Evolutionary conservation across 2,113 vertebrate genomes (phyloP).

Genomic region (Phrynosoma blainvillii): DNA sequence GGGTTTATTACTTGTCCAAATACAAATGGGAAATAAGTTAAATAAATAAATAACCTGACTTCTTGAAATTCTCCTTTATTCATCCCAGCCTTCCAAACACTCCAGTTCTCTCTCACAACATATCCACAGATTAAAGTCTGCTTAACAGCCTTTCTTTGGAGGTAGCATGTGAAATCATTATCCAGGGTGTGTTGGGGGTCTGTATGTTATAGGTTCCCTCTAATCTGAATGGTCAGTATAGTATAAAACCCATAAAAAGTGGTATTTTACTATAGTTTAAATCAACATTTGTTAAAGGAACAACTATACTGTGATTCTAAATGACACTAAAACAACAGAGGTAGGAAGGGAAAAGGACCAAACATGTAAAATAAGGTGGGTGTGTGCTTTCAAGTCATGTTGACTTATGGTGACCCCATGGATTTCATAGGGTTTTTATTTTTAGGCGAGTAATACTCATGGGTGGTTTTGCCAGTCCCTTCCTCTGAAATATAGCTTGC

Average conservation of each 20-base stretch:
- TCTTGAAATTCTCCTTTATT: background rate
- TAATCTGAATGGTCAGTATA: background rate
- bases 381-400: too few relatives aligned
- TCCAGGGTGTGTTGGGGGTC: background rate
- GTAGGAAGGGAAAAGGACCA: background rate
- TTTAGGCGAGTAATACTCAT: too few relatives aligned
- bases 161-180: accelerated
- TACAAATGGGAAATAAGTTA: background rate
- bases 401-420: slow-evolving; percentile 7
- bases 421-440: too few relatives aligned
- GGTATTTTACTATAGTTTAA: background rate
- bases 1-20: too few relatives aligned
- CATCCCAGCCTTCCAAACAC: background rate
- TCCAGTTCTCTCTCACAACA: background rate
- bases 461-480: too few relatives aligned
- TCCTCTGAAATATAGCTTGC: too few relatives aligned
- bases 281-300: background rate
- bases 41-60: background rate
- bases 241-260: background rate
- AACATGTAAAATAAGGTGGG: background rate
- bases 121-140: background rate
- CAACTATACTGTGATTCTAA: background rate
- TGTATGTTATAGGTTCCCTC: background rate
- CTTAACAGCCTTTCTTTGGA: background rate
- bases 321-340: background rate